Conservation (phyloP, 2,113 vertebrate genomes). For the Plectropomus leopardus region DNA sequence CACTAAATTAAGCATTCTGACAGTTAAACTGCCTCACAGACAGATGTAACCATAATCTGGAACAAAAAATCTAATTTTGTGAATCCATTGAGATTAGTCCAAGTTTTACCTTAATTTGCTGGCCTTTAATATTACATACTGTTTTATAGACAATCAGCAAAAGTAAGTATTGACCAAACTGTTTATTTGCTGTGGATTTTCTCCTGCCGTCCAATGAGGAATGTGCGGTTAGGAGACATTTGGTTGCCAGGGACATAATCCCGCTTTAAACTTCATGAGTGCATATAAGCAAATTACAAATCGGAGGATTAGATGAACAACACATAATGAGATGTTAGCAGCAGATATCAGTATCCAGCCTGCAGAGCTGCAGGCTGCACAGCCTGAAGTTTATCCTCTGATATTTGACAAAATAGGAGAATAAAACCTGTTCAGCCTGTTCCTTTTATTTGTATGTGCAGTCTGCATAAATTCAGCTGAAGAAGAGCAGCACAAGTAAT, state of each 20-base stretch:
- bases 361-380: slow-evolving; percentile 35
- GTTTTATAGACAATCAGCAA: slow-evolving; percentile 39
- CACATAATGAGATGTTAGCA: slow-evolving; percentile 70
- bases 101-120: slow-evolving; percentile 17
- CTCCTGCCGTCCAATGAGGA: slow-evolving; percentile 43
- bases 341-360: slow-evolving; percentile 59
- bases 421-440: slow-evolving; percentile 26
- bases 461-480: background rate
- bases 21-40: background rate
- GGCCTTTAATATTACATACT: slow-evolving; percentile 11
- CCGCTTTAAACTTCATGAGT: slow-evolving; percentile 78
- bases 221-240: slow-evolving; percentile 71
- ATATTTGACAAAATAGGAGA: slow-evolving; percentile 40
- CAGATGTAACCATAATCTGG: background rate
- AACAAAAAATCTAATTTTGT: slow-evolving; percentile 22
- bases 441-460: slow-evolving; percentile 24
- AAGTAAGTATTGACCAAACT: slow-evolving; percentile 47
- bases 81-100: slow-evolving; percentile 11
- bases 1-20: background rate
- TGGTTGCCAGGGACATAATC: slow-evolving; percentile 79
- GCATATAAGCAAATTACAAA: slow-evolving; percentile 80
- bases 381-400: slow-evolving; percentile 14
- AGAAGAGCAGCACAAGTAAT: background rate
- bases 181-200: slow-evolving; percentile 64
- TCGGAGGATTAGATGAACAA: slow-evolving; percentile 71